A percentile compares a stretch with the other conserved stretches of the same genome.
These are phyloP conservation scores for Limanda limanda DNA, from an alignment of 2,113 vertebrate genomes.

Conservation along the genomic window DNA sequence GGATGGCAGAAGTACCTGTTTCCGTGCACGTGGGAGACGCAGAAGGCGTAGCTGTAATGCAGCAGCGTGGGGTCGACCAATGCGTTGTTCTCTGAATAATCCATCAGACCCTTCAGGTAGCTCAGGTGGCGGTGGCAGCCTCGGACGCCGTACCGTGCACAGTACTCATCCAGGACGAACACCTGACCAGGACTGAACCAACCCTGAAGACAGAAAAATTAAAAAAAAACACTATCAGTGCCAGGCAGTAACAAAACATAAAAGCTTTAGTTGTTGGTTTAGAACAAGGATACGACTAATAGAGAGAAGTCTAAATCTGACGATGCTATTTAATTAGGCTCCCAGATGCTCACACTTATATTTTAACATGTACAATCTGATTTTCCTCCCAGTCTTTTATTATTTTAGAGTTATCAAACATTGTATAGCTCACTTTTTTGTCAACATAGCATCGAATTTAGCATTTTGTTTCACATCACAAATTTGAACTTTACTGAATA, in stretches of 20 bases:
- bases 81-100: slow-evolving; percentile 89
- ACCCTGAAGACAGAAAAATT: slow-evolving; percentile 82
- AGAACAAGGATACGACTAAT: too few relatives aligned
- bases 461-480: too few relatives aligned
- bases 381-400: background rate
- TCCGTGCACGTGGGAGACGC: slow-evolving; percentile 96
- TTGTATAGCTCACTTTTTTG: too few relatives aligned
- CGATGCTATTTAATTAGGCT: too few relatives aligned
- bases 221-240: background rate
- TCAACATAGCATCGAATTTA: too few relatives aligned
- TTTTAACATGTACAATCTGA: background rate
- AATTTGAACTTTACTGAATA: too few relatives aligned
- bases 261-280: too few relatives aligned
- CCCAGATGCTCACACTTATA: too few relatives aligned
- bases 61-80: slow-evolving; percentile 97
- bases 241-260: background rate
- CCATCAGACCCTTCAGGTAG: slow-evolving; percentile 94
- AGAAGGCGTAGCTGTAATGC: slow-evolving; percentile 99
- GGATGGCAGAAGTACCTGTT: slow-evolving; percentile 87
- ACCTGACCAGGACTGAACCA: slow-evolving; percentile 99
- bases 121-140: slow-evolving; percentile 96
- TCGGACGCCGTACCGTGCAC: slow-evolving; percentile 93
- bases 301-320: too few relatives aligned
- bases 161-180: slow-evolving; percentile 97
- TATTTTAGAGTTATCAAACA: background rate